Conservation (phyloP, 2,888 invertebrate species). For the Apotomis capreana region DNA sequence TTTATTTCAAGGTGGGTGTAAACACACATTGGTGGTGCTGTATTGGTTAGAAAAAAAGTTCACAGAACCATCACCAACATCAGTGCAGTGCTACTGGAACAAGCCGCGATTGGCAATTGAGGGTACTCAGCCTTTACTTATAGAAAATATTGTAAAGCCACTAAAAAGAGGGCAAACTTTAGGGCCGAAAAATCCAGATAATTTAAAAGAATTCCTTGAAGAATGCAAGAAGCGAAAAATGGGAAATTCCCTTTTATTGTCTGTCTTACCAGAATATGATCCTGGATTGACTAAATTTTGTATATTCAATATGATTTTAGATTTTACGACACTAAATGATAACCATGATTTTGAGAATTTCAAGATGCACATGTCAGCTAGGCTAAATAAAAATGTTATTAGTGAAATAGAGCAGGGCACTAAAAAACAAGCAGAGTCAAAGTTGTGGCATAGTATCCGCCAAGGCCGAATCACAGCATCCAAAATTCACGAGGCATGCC, state of each 20-base stretch:
- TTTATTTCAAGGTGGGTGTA: conserved; percentile 3
- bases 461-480: background rate
- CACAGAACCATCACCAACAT: conserved; percentile 14
- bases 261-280: no score
- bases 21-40: conserved; percentile 10
- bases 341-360: no score
- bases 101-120: conserved; percentile 7
- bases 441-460: background rate
- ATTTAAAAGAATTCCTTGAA: no score
- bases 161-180: background rate
- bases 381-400: no score
- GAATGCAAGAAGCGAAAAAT: no score
- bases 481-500: conserved; percentile 4
- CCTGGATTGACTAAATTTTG: no score
- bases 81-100: conserved; percentile 10
- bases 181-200: background rate
- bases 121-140: conserved; percentile 11
- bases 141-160: conserved; percentile 2
- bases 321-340: no score
- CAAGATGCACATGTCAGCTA: no score
- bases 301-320: no score
- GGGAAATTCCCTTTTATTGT: no score
- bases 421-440: no score
- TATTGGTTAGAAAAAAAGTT: conserved; percentile 10
- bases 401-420: no score